Conservation (phyloP, 2,888 invertebrate genomes). For the Geotrupes spiniger region DNA sequence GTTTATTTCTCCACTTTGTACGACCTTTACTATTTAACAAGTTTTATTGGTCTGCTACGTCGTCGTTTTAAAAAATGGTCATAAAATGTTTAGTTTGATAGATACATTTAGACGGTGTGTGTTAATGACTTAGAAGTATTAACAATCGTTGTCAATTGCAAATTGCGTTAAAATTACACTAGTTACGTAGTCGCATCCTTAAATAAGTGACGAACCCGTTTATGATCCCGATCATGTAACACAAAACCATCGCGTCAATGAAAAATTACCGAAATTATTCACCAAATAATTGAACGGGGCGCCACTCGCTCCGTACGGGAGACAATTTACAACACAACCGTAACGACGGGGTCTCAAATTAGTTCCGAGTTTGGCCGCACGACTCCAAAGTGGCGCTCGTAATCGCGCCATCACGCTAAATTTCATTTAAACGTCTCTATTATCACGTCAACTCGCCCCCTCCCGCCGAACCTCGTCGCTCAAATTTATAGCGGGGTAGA, state of each 20-base stretch:
- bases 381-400: slow-evolving; percentile 15
- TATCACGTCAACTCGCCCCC: slow-evolving; percentile 39
- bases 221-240: no score
- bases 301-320: not conserved
- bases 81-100: no score
- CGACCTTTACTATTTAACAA: no score
- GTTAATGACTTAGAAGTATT: no score
- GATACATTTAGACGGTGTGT: no score
- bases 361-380: slow-evolving; percentile 16
- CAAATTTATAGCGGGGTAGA: slow-evolving; percentile 35
- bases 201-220: no score
- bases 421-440: slow-evolving; percentile 46
- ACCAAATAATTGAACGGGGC: not conserved
- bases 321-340: not conserved
- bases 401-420: slow-evolving; percentile 42
- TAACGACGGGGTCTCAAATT: slow-evolving; percentile 9
- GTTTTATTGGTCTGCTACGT: no score
- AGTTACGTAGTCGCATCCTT: no score
- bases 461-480: slow-evolving; percentile 4
- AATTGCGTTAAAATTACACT: no score
- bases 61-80: no score
- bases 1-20: no score
- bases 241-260: not conserved
- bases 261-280: slow-evolving; percentile 1
- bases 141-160: no score